Percentiles rank a stretch among this genome's conserved stretches.
These are phyloP conservation scores for Scaptomyza polygonia DNA, from an alignment of 2,888 invertebrate species.

Conservation along the genomic window DNA sequence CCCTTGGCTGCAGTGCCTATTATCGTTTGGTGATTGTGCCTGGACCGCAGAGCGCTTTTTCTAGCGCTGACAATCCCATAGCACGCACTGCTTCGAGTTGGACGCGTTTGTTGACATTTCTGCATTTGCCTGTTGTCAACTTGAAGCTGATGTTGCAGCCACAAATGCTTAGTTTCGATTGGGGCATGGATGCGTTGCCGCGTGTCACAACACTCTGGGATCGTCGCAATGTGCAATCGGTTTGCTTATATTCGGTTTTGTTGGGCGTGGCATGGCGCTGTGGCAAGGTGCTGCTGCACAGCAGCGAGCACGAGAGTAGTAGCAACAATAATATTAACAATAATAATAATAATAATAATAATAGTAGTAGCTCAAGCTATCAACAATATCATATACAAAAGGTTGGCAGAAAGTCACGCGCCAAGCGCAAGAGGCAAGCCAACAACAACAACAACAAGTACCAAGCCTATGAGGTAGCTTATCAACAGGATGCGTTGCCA, in stretches of 20 bases:
- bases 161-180: constrained; percentile 96
- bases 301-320: constrained; percentile 28
- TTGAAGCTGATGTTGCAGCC: constrained; percentile 94
- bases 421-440: constrained; percentile 79
- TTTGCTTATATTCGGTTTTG: constrained; percentile 89
- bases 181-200: constrained; percentile 99
- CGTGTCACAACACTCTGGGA: constrained; percentile 92
- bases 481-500: constrained; percentile 60
- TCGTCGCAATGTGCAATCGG: constrained; percentile 90
- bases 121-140: constrained; percentile 96
- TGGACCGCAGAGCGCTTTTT: constrained; percentile 89
- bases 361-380: constrained; percentile 30
- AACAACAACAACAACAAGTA: constrained; percentile 49
- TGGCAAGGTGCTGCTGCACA: constrained; percentile 59
- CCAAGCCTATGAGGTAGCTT: constrained; percentile 47
- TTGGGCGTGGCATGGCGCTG: constrained; percentile 76
- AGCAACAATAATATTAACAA: constrained; percentile 20
- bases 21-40: constrained; percentile 92
- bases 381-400: constrained; percentile 75
- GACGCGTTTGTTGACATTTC: constrained; percentile 94
- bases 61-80: constrained; percentile 97
- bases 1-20: constrained; percentile 89
- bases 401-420: constrained; percentile 82
- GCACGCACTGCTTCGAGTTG: constrained; percentile 92
- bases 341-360: constrained; percentile 26